Conservation (phyloP, 64 coral and sea anemone species). For the Montipora efflorescens region DNA sequence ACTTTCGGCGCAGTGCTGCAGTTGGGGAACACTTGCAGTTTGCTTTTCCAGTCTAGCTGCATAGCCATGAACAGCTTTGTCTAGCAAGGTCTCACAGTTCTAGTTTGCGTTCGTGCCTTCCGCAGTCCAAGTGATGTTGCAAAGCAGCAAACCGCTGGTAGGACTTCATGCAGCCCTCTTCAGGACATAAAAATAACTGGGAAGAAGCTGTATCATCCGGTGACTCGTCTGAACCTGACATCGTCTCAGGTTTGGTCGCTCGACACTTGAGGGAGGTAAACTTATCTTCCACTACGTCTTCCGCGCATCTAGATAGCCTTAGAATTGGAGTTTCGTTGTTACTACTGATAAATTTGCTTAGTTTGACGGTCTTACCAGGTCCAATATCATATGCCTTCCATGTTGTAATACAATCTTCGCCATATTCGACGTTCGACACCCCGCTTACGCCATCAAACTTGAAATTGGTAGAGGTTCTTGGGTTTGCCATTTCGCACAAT, state of each 20-base stretch:
- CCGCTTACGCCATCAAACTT: slow-evolving; percentile 8
- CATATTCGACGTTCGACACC: slow-evolving; percentile 8
- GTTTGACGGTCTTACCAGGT: not conserved
- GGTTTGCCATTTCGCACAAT: not conserved
- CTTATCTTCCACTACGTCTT: not conserved
- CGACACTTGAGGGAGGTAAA: not conserved
- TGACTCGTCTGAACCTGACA: not conserved
- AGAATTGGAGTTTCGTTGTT: not conserved
- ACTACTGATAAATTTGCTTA: not conserved
- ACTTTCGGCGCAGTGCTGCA: not conserved
- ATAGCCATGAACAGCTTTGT: slow-evolving; percentile 9
- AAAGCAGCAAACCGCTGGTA: slow-evolving; percentile 32
- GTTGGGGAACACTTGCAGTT: not conserved
- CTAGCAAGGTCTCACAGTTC: slow-evolving; percentile 55
- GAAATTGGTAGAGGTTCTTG: not conserved
- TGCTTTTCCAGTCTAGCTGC: not conserved
- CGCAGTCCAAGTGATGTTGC: slow-evolving; percentile 41
- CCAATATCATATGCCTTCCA: slow-evolving; percentile 2
- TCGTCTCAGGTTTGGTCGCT: not conserved
- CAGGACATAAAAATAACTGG: slow-evolving; percentile 38
- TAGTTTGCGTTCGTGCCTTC: slow-evolving; percentile 21
- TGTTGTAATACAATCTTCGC: not conserved
- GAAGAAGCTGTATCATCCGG: not conserved
- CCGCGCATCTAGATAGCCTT: not conserved
- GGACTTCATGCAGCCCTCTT: slow-evolving; percentile 56